Conservation (phyloP, 1,140 invertebrate genomes). For the Zaprionus ghesquierei region DNA sequence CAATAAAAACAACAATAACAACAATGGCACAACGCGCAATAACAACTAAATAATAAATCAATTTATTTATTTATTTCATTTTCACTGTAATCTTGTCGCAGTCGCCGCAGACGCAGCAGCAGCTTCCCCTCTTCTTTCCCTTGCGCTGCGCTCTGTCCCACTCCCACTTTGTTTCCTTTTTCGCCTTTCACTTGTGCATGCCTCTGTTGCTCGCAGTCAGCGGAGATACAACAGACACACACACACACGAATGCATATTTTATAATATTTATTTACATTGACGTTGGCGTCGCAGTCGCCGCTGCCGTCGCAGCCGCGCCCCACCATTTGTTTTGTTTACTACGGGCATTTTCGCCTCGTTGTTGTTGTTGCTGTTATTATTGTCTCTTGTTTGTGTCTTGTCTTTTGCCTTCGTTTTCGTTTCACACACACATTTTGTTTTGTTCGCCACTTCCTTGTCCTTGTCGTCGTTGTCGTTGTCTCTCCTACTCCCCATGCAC, state of each 20-base stretch:
- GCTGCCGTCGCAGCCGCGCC: slow-evolving; percentile 38
- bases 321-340: slow-evolving; percentile 50
- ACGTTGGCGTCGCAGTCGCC: slow-evolving; percentile 25
- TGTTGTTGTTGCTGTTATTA: slow-evolving; percentile 29
- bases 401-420: slow-evolving; percentile 40
- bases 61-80: slow-evolving; percentile 69
- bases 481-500: not conserved
- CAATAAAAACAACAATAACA: slow-evolving; percentile 21
- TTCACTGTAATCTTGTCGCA: slow-evolving; percentile 39
- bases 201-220: slow-evolving; percentile 11
- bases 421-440: slow-evolving; percentile 59
- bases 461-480: slow-evolving; percentile 44
- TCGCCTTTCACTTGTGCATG: slow-evolving; percentile 54
- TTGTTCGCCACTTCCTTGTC: slow-evolving; percentile 64
- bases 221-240: not conserved
- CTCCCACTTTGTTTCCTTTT: slow-evolving; percentile 41
- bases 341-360: slow-evolving; percentile 28
- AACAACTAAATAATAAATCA: slow-evolving; percentile 53
- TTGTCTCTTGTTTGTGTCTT: slow-evolving; percentile 47
- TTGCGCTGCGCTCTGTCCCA: not conserved
- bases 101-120: not conserved
- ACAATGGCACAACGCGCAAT: slow-evolving; percentile 2
- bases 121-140: not conserved
- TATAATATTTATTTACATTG: slow-evolving; percentile 71
- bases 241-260: slow-evolving; percentile 46